Evolutionary conservation across 1,140 invertebrate species (phyloP), one percentile per base, ranked within the genome.

Genomic region (Zaprionus vittiger): DNA sequence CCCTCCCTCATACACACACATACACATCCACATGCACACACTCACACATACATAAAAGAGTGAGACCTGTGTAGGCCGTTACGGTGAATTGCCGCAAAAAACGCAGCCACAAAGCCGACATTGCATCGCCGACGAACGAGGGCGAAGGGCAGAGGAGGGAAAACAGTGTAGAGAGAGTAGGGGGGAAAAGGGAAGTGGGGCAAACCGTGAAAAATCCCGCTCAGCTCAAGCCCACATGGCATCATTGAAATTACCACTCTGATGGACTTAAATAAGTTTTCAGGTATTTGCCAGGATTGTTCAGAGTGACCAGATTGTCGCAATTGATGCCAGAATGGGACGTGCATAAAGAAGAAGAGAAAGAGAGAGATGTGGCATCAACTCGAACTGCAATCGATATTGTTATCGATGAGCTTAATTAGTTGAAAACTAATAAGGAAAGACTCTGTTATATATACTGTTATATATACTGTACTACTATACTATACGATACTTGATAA

Each of bases 31-130:
- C n/a, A n/a, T n/a, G n/a, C 49, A 56, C 24, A 5, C 44, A 61
- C 44, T 37, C 57, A 47, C 24, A 37, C 34, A 37, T n/a, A 24
- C 12, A 20, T 4, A 31, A 17, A 4, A 60, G 41, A 68, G 41
- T 66, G 68, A 73, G 47, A 61, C 52, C 26, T 57, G 57, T 38
- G 70, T 79, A 83, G 83, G 77, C 80, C 69, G 67, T 79, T 73
- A 73, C 79, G 67, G 55, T 56, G 75, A 82, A 79, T 71, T 67
- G 69, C 69, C 74, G 38, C 62, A 69, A 63, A 82, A 80, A 77
- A 77, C 64, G 67, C 67, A 82, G 80, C 80, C 83, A 73, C 83
- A 87, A 87, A 89, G 82, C 77, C 83, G 77, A 87, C 83, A 87
- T 77, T 86, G 83, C 83, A 85, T 83, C 80, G 77, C 68, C 72